These are phyloP conservation scores for Peucedramus taeniatus DNA, from an alignment of 2,113 vertebrate species.

Conservation along the genomic window DNA sequence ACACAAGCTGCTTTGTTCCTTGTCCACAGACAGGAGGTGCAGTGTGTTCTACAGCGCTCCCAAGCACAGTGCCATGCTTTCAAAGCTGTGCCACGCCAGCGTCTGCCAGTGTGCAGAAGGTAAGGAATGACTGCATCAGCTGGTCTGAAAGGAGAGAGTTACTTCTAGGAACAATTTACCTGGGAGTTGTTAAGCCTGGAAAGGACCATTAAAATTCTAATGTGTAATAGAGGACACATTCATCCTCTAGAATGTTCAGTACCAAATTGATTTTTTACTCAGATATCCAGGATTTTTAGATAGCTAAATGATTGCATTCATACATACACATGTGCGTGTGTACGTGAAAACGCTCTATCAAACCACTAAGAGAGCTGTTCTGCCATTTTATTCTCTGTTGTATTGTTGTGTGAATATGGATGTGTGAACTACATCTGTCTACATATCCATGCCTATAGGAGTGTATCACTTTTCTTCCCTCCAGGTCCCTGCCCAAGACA, in stretches of 20 bases:
- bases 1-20: neutral
- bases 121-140: neutral
- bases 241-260: neutral
- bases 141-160: neutral
- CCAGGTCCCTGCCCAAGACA: neutral
- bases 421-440: neutral
- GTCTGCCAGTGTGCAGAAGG: conserved; percentile 74
- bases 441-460: neutral
- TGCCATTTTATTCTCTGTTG: neutral
- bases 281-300: neutral
- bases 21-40: conserved; percentile 60
- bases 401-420: neutral
- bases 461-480: neutral
- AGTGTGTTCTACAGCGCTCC: conserved; percentile 67
- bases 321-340: accelerated
- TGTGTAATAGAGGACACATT: neutral
- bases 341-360: neutral
- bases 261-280: neutral
- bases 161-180: neutral
- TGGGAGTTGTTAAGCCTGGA: neutral
- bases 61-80: conserved; percentile 60
- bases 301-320: neutral
- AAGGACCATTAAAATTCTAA: neutral
- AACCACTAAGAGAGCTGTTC: neutral
- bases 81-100: conserved; percentile 47